Evolutionary conservation across 2,113 vertebrate genomes (phyloP), one percentile per base, ranked within the genome.

Genomic region (Cynopterus brachyotis): DNA sequence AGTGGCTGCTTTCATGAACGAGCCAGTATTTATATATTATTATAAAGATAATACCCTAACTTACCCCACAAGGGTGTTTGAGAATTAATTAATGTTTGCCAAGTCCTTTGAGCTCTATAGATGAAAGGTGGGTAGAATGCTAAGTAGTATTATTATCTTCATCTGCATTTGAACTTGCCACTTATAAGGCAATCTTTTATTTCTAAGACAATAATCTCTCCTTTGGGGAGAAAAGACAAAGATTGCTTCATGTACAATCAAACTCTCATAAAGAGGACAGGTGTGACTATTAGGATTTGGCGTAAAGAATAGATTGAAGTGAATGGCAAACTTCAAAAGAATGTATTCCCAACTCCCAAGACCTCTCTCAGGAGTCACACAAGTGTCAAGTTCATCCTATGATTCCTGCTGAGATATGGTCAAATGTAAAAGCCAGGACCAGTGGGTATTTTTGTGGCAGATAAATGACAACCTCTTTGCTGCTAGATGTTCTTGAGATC

Each of bases 21-120:
- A 97, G 93, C 42, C 95, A 93, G 91, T 96, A 94, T 97, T 98
- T 97, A 97, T 97, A 93, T 96, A 94, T 97, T 97, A 98, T 98
- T 98, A 98, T 95, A 75, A 95, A 96, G 91, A 97, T 97, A 98
- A 98, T 97, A 97, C 97, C 96, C 93, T 92, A 91, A 79, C 92
- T 96, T 82, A 86, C 88, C 85, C 86, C 95, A 85, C 53, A 95
- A 96, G 85, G 50, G 72, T 95, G 81, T 95, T 96, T 89, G 88
- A 97, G 91, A 96, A 96, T 97, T 97, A 97, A 98, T 97, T 97
- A 97, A 97, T 97, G 97, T 97, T 98, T 97, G 88, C 64, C 84
- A 96, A 94, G 95, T 94, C 82, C 85, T 97, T 97, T 96, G 95
- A 97, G 96, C 59, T 96, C 64, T 89, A 16, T 12, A 97, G 95